phyloP scores from a whole-genome alignment of 2,888 invertebrate genomes.

The Thymelicus sylvestris region DNA sequence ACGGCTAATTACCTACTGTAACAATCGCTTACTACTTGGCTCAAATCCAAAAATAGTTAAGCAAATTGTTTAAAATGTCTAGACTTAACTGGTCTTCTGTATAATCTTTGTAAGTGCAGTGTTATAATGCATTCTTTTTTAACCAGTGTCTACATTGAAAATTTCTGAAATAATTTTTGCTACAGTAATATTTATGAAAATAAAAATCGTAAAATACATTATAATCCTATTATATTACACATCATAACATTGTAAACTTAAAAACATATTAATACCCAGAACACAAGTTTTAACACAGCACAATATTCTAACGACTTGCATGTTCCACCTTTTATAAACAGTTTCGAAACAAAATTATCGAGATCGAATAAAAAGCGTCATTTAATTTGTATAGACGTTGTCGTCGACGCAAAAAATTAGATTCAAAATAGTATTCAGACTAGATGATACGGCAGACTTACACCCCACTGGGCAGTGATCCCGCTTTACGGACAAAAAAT shows the following conservation, averaged over 20 bases:
- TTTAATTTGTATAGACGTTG: constrained; percentile 29
- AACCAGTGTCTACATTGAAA: too few species aligned
- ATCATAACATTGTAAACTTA: too few species aligned
- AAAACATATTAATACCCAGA: background rate
- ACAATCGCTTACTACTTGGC: constrained; percentile 12
- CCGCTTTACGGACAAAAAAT: constrained; percentile 71
- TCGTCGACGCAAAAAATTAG: constrained; percentile 30
- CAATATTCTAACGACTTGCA: constrained; percentile 23
- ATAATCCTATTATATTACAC: background rate
- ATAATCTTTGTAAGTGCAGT: background rate
- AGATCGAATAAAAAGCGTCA: constrained; percentile 43
- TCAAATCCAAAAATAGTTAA: constrained; percentile 16
- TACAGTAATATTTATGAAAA: too few species aligned
- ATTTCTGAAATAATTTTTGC: too few species aligned
- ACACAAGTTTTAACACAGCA: constrained; percentile 15
- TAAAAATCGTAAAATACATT: too few species aligned
- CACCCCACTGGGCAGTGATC: constrained; percentile 64
- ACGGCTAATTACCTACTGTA: constrained; percentile 25
- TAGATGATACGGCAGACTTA: constrained; percentile 48
- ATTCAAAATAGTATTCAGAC: constrained; percentile 34
- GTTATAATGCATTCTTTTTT: too few species aligned
- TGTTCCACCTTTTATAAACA: constrained; percentile 35
- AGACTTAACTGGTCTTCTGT: background rate
- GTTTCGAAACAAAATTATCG: constrained; percentile 41
- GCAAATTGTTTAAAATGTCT: constrained; percentile 7